Conservation (phyloP, 1,140 invertebrate genomes). For the Halictus rubicundus region DNA sequence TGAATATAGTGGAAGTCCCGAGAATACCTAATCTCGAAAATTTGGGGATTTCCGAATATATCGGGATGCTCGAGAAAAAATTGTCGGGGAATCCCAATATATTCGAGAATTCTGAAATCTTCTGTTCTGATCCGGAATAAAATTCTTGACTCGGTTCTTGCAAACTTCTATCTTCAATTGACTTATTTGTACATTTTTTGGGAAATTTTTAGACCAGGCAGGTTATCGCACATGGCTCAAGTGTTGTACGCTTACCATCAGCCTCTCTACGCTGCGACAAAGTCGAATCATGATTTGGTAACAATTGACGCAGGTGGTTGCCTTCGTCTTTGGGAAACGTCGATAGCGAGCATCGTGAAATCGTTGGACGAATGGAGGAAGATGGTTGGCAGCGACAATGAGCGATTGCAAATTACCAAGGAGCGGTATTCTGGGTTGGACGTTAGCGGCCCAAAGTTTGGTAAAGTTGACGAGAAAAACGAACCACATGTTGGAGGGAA, state of each 20-base stretch:
- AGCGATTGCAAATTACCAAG: slow-evolving; percentile 87
- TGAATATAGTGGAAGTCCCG: no score
- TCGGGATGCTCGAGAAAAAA: no score
- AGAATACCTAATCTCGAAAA: no score
- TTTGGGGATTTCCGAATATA: no score
- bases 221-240: slow-evolving; percentile 64
- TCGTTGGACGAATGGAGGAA: slow-evolving; percentile 75
- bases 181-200: neutral
- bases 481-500: slow-evolving; percentile 97
- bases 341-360: slow-evolving; percentile 77
- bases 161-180: neutral
- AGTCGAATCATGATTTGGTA: slow-evolving; percentile 77
- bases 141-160: no score
- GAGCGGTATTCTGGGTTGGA: slow-evolving; percentile 87
- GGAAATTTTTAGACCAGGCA: slow-evolving; percentile 59
- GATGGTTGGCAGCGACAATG: slow-evolving; percentile 78
- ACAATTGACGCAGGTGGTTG: slow-evolving; percentile 83
- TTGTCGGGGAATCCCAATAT: no score
- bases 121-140: no score
- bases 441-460: slow-evolving; percentile 92
- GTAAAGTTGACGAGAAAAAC: slow-evolving; percentile 93
- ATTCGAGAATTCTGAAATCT: no score
- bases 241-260: slow-evolving; percentile 78
- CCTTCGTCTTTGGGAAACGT: slow-evolving; percentile 84
- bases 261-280: slow-evolving; percentile 67